Evolutionary conservation across 2,888 invertebrate species (phyloP).

Genomic region (Neocrepidodera transversa): DNA sequence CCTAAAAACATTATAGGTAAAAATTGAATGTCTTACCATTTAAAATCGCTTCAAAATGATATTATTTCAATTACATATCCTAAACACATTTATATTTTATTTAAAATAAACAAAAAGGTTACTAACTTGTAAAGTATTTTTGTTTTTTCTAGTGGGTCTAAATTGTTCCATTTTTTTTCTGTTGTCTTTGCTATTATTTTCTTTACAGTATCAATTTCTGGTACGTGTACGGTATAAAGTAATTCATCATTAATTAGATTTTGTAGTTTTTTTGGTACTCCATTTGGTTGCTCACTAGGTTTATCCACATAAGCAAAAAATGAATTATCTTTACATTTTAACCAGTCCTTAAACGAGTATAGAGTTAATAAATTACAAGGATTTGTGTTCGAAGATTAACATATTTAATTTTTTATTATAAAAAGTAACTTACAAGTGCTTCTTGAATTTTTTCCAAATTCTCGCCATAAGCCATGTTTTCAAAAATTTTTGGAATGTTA

Average conservation of each 20-base stretch:
- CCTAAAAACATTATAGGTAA: constrained; percentile 48
- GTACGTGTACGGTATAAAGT: constrained; percentile 37
- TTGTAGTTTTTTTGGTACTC: constrained; percentile 32
- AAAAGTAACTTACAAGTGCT: constrained; percentile 45
- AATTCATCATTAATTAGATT: constrained; percentile 30
- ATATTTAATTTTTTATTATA: background rate
- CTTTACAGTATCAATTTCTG: constrained; percentile 45
- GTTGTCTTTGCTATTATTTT: constrained; percentile 41
- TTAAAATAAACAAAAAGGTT: background rate
- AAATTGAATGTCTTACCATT: constrained; percentile 18
- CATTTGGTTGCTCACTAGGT: constrained; percentile 25
- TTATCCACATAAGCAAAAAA: constrained; percentile 43
- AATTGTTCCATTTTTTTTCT: constrained; percentile 37
- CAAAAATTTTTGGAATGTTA: constrained; percentile 46
- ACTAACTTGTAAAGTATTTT: constrained; percentile 50
- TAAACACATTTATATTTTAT: too few relatives aligned
- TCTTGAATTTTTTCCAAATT: constrained; percentile 45
- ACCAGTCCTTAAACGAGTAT: constrained; percentile 53
- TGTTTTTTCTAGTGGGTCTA: constrained; percentile 43
- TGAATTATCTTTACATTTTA: constrained; percentile 41
- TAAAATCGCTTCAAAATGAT: too few relatives aligned
- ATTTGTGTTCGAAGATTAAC: background rate
- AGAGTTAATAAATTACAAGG: background rate
- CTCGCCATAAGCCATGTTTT: constrained; percentile 52
- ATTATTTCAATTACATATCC: constrained; percentile 5